These are phyloP conservation scores for Eciton burchellii DNA, from an alignment of 1,140 invertebrate species.

Conservation along the genomic window DNA sequence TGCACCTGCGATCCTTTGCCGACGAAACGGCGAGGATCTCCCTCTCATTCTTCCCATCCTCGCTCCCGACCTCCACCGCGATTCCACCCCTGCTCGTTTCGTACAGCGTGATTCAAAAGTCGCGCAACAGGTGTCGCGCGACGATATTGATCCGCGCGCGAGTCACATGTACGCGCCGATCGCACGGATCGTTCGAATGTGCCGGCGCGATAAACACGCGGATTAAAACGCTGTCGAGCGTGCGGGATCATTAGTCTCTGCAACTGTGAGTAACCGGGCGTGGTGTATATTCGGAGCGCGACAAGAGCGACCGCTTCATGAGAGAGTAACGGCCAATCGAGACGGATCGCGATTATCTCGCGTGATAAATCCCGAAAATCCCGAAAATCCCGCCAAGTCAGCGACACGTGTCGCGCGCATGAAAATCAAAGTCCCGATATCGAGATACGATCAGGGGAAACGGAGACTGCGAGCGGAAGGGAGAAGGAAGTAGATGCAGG, in stretches of 20 bases:
- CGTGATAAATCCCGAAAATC: too few relatives aligned
- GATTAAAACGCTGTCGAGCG: conserved; percentile 1
- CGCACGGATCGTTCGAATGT: conserved; percentile 5
- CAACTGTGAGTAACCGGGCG: neutral
- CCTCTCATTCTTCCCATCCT: conserved; percentile 52
- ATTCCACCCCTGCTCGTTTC: conserved; percentile 51
- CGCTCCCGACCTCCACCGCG: conserved; percentile 19
- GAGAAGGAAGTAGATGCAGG: neutral
- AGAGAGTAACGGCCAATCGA: neutral
- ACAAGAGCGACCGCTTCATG: neutral
- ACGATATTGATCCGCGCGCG: conserved; percentile 41
- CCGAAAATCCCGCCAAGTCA: too few relatives aligned
- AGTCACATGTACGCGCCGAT: conserved; percentile 15
- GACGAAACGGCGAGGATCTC: conserved; percentile 41
- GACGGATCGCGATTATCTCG: neutral
- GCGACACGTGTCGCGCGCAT: neutral
- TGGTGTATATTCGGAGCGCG: neutral
- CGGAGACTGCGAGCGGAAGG: conserved; percentile 39
- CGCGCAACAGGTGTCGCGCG: conserved; percentile 52
- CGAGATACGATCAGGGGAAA: conserved; percentile 12
- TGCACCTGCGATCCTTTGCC: conserved; percentile 34
- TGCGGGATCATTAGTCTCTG: neutral
- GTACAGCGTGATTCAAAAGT: conserved; percentile 58
- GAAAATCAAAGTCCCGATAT: conserved; percentile 32
- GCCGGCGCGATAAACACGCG: conserved; percentile 15